A percentile compares a stretch with the other conserved stretches of the same genome.
Evolutionary conservation across 2,113 vertebrate species (phyloP).

Genomic region (Monopterus albus): DNA sequence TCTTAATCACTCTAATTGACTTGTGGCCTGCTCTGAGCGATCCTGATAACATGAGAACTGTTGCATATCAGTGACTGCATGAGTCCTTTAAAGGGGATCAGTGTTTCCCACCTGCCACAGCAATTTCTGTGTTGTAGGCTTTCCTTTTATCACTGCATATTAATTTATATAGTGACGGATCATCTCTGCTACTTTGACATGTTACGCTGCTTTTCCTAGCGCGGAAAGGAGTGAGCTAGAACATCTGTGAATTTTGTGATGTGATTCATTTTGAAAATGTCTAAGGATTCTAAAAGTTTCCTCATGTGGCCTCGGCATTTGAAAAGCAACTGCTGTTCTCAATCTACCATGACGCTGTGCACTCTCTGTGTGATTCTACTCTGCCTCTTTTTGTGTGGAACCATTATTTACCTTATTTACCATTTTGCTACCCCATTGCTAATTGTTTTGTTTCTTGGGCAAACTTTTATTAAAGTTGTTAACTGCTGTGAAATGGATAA

Average conservation of each 20-base stretch:
- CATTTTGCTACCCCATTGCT: conserved; percentile 36
- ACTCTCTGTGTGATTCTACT: not conserved
- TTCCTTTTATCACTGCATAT: conserved; percentile 13
- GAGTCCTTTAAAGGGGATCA: conserved; percentile 27
- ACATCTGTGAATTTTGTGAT: not conserved
- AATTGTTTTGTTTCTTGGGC: conserved; percentile 58
- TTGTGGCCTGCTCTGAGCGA: conserved; percentile 33
- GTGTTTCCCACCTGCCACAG: conserved; percentile 32
- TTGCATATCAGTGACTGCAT: not conserved
- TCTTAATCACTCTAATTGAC: conserved; percentile 65
- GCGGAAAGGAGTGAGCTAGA: not conserved
- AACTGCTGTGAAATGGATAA: conserved; percentile 43
- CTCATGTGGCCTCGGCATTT: not conserved
- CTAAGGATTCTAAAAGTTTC: conserved; percentile 6
- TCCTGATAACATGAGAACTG: conserved; percentile 38
- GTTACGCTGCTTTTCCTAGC: not conserved
- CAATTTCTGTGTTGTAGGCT: conserved; percentile 2
- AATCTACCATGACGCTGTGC: conserved; percentile 23
- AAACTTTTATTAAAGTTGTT: conserved; percentile 60
- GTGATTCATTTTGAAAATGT: not conserved
- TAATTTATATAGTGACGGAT: conserved; percentile 12
- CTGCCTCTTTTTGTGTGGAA: conserved; percentile 3
- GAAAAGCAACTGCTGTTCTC: conserved; percentile 26
- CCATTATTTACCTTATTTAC: conserved; percentile 32
- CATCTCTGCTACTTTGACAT: not conserved